Conservation (phyloP, 2,888 invertebrate genomes). For the Meta bourneti region DNA sequence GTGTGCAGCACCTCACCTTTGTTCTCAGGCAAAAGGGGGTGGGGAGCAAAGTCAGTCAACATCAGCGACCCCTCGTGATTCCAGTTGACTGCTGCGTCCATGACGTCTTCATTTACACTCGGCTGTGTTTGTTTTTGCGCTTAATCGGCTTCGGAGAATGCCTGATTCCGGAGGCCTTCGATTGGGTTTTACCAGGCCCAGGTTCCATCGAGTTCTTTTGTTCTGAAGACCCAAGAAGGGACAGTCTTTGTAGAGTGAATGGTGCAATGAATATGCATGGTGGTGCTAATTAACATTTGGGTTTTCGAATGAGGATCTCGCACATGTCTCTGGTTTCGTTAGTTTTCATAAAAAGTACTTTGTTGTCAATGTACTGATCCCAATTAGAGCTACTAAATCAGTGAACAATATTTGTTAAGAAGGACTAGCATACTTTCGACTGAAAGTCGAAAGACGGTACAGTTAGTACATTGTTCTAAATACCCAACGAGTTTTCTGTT, state of each 20-base stretch:
- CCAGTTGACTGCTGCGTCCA: not conserved
- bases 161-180: not conserved
- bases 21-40: not conserved
- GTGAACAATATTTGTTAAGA: not conserved
- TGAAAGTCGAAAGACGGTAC: no score
- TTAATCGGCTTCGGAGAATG: slow-evolving; percentile 5
- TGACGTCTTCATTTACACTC: not conserved
- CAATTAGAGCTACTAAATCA: not conserved
- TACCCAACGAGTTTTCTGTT: no score
- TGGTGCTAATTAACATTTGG: not conserved
- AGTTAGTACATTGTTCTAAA: no score
- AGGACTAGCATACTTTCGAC: not conserved
- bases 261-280: not conserved
- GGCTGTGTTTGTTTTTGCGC: slow-evolving; percentile 7
- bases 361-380: not conserved
- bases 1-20: not conserved
- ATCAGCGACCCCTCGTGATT: slow-evolving; percentile 19
- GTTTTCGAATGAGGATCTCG: not conserved
- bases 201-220: not conserved
- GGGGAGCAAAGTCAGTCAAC: slow-evolving; percentile 11
- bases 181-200: no score
- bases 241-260: not conserved
- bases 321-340: not conserved
- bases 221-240: not conserved
- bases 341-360: not conserved